Conservation (phyloP, 2,888 invertebrate genomes). For the Agrotis segetum region DNA sequence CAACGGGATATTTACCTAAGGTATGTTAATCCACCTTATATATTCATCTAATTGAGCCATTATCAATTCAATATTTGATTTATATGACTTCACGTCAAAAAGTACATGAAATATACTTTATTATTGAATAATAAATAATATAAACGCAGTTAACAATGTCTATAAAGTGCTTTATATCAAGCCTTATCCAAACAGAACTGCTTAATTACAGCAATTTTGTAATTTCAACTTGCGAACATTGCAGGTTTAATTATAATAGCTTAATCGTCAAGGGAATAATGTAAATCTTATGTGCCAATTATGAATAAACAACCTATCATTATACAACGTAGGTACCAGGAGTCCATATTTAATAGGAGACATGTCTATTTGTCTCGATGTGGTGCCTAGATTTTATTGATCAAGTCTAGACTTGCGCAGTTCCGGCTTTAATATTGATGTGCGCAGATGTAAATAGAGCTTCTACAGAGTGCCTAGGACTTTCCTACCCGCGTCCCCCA, state of each 20-base stretch:
- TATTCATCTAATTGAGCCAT: conserved; percentile 51
- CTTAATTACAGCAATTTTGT: conserved; percentile 55
- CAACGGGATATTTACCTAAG: conserved; percentile 25
- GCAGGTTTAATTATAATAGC: conserved; percentile 55
- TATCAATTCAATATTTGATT: conserved; percentile 58
- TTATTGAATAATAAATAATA: conserved; percentile 55
- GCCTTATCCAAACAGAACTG: conserved; percentile 45
- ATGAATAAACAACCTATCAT: conserved; percentile 37
- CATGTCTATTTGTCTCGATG: conserved; percentile 8
- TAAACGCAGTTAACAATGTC: conserved; percentile 38
- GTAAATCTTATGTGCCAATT: conserved; percentile 47
- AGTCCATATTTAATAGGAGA: not conserved
- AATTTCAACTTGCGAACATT: conserved; percentile 35
- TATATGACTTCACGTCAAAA: conserved; percentile 51
- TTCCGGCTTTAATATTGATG: conserved; percentile 42
- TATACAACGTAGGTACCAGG: conserved; percentile 13
- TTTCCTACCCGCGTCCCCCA: conserved; percentile 20
- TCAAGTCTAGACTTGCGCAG: conserved; percentile 62
- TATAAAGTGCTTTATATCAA: conserved; percentile 50
- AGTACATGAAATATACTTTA: conserved; percentile 36
- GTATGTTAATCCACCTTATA: conserved; percentile 50
- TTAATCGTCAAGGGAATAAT: conserved; percentile 50
- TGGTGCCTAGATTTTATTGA: conserved; percentile 57
- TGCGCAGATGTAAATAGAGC: conserved; percentile 59
- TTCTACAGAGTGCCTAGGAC: conserved; percentile 62